These are phyloP conservation scores for Hapalemur alaotrensis DNA, from an alignment of 2,797 vertebrate species.

Conservation along the genomic window DNA sequence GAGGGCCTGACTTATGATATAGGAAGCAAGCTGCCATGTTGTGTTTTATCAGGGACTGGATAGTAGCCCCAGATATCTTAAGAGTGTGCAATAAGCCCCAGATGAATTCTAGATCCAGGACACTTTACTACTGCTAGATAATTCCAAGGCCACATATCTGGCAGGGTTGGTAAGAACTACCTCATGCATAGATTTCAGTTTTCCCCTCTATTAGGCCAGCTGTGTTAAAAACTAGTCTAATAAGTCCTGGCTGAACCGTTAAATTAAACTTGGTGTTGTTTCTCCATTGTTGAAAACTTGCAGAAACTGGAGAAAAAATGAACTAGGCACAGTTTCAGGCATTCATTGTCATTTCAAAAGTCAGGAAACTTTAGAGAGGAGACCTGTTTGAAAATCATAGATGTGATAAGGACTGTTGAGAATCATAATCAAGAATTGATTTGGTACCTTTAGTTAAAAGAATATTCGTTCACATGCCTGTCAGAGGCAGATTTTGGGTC, in stretches of 20 bases:
- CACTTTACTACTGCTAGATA: neutral
- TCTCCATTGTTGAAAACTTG: neutral
- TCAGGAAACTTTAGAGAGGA: neutral
- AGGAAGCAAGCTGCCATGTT: neutral
- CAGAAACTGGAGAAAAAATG: neutral
- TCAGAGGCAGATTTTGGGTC: neutral
- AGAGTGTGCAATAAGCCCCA: neutral
- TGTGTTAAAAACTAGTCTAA: neutral
- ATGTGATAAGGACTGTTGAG: neutral
- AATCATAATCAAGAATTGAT: neutral
- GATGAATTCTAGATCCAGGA: neutral
- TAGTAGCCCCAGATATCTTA: neutral
- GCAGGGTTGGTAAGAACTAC: neutral
- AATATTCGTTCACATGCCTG: neutral
- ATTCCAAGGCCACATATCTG: neutral
- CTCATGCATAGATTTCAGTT: neutral
- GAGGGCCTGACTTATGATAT: neutral
- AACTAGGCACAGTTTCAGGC: neutral
- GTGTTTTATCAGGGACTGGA: neutral
- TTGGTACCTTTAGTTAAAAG: neutral
- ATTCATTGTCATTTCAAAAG: neutral
- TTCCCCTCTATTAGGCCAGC: neutral
- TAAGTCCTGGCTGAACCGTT: neutral
- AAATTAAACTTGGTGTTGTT: neutral
- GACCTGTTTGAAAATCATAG: neutral